Base-by-base conservation (phyloP, 2,797 vertebrate species). In the Sebastes paucispinis region DNA sequence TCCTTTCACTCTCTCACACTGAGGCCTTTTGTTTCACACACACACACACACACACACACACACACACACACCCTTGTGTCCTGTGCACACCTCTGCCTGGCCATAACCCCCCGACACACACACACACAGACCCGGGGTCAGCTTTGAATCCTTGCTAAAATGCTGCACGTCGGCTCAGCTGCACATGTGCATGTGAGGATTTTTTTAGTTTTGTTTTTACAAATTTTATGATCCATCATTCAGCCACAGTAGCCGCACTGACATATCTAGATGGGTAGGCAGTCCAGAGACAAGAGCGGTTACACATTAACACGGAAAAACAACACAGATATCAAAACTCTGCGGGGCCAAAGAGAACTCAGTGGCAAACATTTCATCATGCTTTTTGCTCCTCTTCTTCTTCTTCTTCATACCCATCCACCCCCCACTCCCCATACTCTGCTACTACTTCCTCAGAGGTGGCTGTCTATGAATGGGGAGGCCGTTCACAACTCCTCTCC, bases 1-100 rank as follows among this genome's bases (percentile, higher is more conserved):
- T 97, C 96, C 95, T 96, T 95, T 95, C 93, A 94, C 92, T 95
- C 95, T 91, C 94, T 94, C 95, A 97, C 94, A 96, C 95, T 97
- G 94, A 95, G 95, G 95, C 91, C 94, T 95, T 96, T 97, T 97
- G 96, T 97, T 96, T 92, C 84, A 79, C 31, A 82, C 83, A 20
- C 76, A 82, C 63, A 70, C 77, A 34, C 57, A 72, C 83, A 79
- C 84, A 79, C 31, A 72, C 83, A 79, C 84, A 79, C 31, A 70
- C 77, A 34, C 57, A 71, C 50, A 54, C 70, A 65, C 68, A 66
- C 73, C 52, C 85, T 87, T 86, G 73, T 87, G 75, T 82, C 71
- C 82, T 73, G 66, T 69, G 77, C 75, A 82, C 83, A 90, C 90
- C 84, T 87, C 81, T 55, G 75, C 59, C 87, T 68, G 58, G 59